Base-by-base conservation (phyloP, 1,140 invertebrate genomes). In the Oscheius sp. region DNA sequence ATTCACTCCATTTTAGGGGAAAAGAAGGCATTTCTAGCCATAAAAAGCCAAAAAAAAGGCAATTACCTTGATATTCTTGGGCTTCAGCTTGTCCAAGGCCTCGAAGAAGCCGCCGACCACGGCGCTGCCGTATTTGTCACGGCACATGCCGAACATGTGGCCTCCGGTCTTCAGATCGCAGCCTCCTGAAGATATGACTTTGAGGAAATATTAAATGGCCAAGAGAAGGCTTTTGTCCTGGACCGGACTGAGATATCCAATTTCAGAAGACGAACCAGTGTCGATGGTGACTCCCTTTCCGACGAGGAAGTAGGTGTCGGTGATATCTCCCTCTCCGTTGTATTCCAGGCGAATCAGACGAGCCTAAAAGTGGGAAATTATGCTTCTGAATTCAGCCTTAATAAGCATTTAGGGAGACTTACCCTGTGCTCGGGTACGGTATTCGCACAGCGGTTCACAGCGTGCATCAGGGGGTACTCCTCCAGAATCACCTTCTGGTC, bases 51-150 rank as follows among this genome's bases (percentile, higher is more conserved):
- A n/a, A n/a, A n/a, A n/a, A n/a, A n/a, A n/a, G n/a, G n/a, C 10
- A 31, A 28, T 0, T 64, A 68, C 66, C 87, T 92, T 92, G 10
- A 96, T 84, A 76, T 92, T 89, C 58, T 90, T 88, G 1, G 94
- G 94, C 85, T 91, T 88, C 73, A 93, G 81, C 36, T 88, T 79
- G 77, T 88, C 87, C 18, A 91, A 85, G 32, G 88, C 90, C 87
- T 94, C 90, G 85, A 98, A 90, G 80, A 98, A 95, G 15, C 95
- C 95, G 58, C 91, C 93, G 1, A 93, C 92, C 29, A 93, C 92
- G 7, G 95, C 94, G 26, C 94, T 92, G 0, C 95, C 95, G 85
- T 94, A 94, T 86, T 98, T 98, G 81, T 98, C 95, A n/a, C 94
- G 87, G 1, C 92, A 92, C 94, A 97, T 97, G 3, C 93, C 93